These are phyloP conservation scores for Myoxocephalus aenaeus DNA, from an alignment of 2,797 vertebrate genomes.

Conservation along the genomic window DNA sequence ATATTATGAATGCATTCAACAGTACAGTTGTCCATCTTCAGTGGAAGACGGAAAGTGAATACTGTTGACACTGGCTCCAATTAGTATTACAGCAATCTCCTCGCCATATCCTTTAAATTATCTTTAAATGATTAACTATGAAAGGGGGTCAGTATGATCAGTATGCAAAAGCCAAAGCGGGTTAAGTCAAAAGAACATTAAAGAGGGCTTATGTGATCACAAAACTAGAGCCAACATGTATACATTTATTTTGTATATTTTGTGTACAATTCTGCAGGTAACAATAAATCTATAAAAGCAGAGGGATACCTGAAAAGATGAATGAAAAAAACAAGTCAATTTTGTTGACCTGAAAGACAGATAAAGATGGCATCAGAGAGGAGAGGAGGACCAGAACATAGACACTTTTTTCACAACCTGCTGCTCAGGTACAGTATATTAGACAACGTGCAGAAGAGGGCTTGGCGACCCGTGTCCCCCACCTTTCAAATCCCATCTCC, in stretches of 20 bases:
- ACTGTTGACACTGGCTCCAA: neutral
- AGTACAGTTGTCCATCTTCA: too few relatives aligned
- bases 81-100: neutral
- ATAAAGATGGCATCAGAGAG: conserved; percentile 2
- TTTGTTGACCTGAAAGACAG: conserved; percentile 18
- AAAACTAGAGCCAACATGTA: neutral
- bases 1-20: too few relatives aligned
- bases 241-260: neutral
- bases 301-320: neutral
- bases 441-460: conserved; percentile 66
- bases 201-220: neutral
- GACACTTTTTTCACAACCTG: conserved; percentile 60
- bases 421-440: conserved; percentile 67
- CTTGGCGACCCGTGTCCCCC: conserved; percentile 75
- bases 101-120: neutral
- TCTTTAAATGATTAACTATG: neutral
- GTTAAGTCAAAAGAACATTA: conserved; percentile 1
- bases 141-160: neutral
- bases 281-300: neutral
- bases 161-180: neutral
- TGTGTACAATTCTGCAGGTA: neutral
- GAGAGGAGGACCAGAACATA: conserved; percentile 12
- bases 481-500: conserved; percentile 81
- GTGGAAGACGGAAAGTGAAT: neutral
- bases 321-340: neutral